These are phyloP conservation scores for Pocillopora grandis DNA, from an alignment of 92 coral and sea anemone genomes.

Conservation along the genomic window DNA sequence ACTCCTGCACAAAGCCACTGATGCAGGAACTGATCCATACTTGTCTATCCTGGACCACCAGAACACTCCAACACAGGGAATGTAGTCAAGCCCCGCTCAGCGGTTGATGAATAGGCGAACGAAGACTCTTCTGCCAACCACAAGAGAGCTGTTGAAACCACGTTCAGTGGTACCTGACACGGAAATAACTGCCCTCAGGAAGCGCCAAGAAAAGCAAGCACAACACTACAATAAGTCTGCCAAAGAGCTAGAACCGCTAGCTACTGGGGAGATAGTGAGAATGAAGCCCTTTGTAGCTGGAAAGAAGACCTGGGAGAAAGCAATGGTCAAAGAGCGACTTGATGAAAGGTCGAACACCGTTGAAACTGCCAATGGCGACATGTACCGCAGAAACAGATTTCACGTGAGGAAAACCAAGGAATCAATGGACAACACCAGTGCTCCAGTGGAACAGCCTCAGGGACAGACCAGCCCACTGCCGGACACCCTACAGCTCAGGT, in stretches of 20 bases:
- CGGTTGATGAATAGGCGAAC: constrained; percentile 2
- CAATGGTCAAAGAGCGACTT: not conserved
- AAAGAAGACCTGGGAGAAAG: not conserved
- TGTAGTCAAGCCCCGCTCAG: constrained; percentile 26
- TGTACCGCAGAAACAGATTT: constrained; percentile 12
- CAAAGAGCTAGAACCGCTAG: too few species aligned
- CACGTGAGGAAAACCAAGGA: too few species aligned
- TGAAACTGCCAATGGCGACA: not conserved
- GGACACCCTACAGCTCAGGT: too few species aligned
- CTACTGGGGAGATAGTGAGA: constrained; percentile 11
- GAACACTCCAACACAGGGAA: constrained; percentile 44
- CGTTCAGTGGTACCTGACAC: too few species aligned
- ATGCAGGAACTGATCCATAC: not conserved
- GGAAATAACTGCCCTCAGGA: too few species aligned
- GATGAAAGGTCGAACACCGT: not conserved
- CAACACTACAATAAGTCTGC: too few species aligned
- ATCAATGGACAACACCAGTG: not conserved
- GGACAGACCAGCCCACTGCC: too few species aligned
- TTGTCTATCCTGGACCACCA: constrained; percentile 2
- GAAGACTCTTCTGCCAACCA: too few species aligned
- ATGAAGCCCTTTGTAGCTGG: not conserved
- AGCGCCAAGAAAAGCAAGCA: too few species aligned
- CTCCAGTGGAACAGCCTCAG: too few species aligned
- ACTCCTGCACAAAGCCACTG: constrained; percentile 30
- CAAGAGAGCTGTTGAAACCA: too few species aligned